Evolutionary conservation across 1,140 invertebrate species (phyloP), one percentile per base, ranked within the genome.

Genomic region (Ceratitis capitata): DNA sequence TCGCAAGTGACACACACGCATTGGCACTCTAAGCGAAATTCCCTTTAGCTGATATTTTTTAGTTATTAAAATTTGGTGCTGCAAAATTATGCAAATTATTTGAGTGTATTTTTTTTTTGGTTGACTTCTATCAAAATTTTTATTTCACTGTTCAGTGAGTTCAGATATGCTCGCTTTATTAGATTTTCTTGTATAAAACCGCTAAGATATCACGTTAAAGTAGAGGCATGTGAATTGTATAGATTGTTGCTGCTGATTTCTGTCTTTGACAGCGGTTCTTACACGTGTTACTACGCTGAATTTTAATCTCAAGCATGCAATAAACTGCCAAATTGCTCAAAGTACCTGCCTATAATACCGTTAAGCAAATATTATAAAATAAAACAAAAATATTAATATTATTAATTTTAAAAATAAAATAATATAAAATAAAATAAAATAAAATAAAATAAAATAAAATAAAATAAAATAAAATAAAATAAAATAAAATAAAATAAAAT

Each of bases 11-110:
- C 42, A 78, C 35, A 45, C 16, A n/a, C 39, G 39, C 19, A 9
- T 32, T n/a, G n/a, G n/a, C 39, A 78, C 16, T 26, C 39, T 19
- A n/a, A n/a, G n/a, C n/a, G 61, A 78, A 42, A 45, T 78, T 78
- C 42, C n/a, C 19, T 78, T 78, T 47, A 45, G 69, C 39, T 78
- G n/a, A n/a, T 56, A 56, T 56, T 56, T 23, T 78, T n/a, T n/a
- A n/a, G n/a, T n/a, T 78, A 45, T 45, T 78, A 78, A 78, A 78
- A 45, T 19, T n/a, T 78, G 69, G 42, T 78, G 39, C 39, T 23
- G 61, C 26, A 78, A 78, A 47, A 45, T 78, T 78, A 78, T 78
- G 69, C 69, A 78, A 78, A 78, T 78, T 45, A 78, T 78, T 7
- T 61, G 9, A 19, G 10, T 7, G 2, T 32, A 32, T 64, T 64